Percentiles rank a stretch among this genome's conserved stretches.
Evolutionary conservation across 2,113 vertebrate species (phyloP).

Genomic region (Laterallus jamaicensis): DNA sequence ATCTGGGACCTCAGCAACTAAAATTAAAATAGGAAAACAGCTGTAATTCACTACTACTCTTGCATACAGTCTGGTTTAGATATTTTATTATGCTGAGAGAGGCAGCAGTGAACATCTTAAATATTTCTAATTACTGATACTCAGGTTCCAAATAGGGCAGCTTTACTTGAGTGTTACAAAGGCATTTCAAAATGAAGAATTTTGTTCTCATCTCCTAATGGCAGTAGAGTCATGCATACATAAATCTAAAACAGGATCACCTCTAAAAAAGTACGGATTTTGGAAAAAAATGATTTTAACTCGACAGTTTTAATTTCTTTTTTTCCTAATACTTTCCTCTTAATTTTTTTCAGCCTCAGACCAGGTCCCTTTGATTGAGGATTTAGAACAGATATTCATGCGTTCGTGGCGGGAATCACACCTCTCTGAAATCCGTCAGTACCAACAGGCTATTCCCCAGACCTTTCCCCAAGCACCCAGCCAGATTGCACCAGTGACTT

Average conservation of each 20-base stretch:
- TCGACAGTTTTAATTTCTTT: background rate
- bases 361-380: constrained; percentile 93
- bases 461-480: constrained; percentile 70
- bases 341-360: constrained; percentile 79
- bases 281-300: background rate
- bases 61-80: background rate
- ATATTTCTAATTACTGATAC: background rate
- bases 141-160: background rate
- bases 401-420: constrained; percentile 94
- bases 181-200: background rate
- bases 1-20: background rate
- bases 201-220: background rate
- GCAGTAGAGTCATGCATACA: background rate
- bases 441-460: constrained; percentile 83
- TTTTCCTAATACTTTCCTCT: background rate
- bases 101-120: background rate
- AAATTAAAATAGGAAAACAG: background rate
- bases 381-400: constrained; percentile 97
- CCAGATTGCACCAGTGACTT: constrained; percentile 79
- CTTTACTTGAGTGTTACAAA: background rate
- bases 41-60: background rate
- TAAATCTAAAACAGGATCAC: background rate
- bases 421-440: constrained; percentile 90
- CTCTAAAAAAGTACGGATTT: background rate
- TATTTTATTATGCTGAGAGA: background rate